Conservation (phyloP, 2,888 invertebrate genomes). For the Ennomos fuscantarius region DNA sequence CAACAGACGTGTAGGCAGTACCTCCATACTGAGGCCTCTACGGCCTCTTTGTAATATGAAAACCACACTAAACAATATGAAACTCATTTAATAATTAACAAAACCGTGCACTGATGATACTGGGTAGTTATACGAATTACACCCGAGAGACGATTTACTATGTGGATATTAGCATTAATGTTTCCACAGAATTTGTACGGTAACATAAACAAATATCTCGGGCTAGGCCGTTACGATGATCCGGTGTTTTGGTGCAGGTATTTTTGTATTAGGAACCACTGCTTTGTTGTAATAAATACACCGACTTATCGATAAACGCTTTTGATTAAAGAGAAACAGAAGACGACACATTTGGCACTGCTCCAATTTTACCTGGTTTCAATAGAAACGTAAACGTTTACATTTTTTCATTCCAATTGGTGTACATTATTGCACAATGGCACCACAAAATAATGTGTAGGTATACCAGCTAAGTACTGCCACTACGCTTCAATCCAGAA, state of each 20-base stretch:
- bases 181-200: conserved; percentile 27
- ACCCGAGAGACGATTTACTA: conserved; percentile 22
- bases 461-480: no score
- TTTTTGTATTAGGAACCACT: conserved; percentile 61
- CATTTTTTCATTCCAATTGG: neutral
- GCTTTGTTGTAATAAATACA: conserved; percentile 52
- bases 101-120: conserved; percentile 10
- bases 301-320: conserved; percentile 50
- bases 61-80: conserved; percentile 9
- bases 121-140: conserved; percentile 15
- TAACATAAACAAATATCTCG: conserved; percentile 27
- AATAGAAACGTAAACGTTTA: conserved; percentile 7
- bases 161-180: conserved; percentile 29
- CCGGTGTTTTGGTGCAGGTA: conserved; percentile 69
- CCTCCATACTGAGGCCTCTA: no score
- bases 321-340: conserved; percentile 56
- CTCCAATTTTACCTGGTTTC: conserved; percentile 46
- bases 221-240: conserved; percentile 35
- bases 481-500: conserved; percentile 1
- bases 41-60: neutral
- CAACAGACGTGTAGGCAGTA: no score
- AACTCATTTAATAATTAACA: conserved; percentile 10
- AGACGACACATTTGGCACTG: conserved; percentile 53
- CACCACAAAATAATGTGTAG: no score
- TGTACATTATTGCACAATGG: no score